Evolutionary conservation across 2,113 vertebrate species (phyloP).

Genomic region (Pristiophorus japonicus): DNA sequence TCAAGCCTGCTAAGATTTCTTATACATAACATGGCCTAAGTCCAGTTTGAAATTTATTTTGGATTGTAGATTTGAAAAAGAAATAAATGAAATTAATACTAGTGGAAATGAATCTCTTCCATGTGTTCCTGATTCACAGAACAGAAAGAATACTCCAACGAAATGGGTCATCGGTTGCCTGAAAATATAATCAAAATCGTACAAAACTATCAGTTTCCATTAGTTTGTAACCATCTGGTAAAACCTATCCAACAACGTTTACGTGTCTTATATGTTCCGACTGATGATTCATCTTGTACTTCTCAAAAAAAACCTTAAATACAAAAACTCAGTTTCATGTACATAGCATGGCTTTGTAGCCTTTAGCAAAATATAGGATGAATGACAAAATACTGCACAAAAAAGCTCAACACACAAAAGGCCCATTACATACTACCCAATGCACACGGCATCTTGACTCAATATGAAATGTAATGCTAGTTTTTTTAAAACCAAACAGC

Average conservation of each 20-base stretch:
- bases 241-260: neutral
- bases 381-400: neutral
- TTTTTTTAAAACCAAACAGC: neutral
- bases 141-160: neutral
- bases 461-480: neutral
- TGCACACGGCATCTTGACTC: neutral
- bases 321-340: neutral
- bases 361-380: neutral
- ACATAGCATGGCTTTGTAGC: neutral
- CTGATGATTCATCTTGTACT: neutral
- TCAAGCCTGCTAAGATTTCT: neutral
- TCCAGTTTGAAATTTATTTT: neutral
- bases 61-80: neutral
- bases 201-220: no score
- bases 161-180: neutral
- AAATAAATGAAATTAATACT: neutral
- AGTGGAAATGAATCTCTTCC: neutral
- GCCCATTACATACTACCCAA: neutral
- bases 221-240: neutral
- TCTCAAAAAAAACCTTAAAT: neutral
- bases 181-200: neutral
- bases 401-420: neutral
- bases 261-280: neutral
- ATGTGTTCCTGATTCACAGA: neutral
- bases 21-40: neutral